Base-by-base conservation (phyloP, 2,888 invertebrate genomes). In the Leptinotarsa juncta region DNA sequence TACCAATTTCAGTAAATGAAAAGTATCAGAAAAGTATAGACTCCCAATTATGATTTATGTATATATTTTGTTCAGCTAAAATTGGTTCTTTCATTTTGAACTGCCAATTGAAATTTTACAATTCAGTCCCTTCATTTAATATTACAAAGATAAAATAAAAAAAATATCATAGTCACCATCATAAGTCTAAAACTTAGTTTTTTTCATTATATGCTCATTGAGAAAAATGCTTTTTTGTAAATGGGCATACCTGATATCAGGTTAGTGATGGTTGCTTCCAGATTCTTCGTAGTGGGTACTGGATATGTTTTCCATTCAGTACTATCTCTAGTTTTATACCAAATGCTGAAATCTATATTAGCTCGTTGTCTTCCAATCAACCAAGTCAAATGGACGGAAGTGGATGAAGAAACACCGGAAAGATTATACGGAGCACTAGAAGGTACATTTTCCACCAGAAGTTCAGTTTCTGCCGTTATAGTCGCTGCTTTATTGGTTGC, bases 361-460 rank as follows among this genome's bases (percentile, higher is more conserved):
- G 93, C 92, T 18, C 94, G 92, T 80, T 93, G 92, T 85, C 94
- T 93, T 67, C 95, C 96, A 57, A 96, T 95, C 79, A 93, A 90
- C 97, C 97, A 97, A 57, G 92, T 91, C 42, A 97, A 88, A 70
- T 94, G 94, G 65, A 97, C 93, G 70, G 94, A 92, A 81, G 91
- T 91, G 77, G 90, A 90, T 0, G 93, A 91, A 70, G 95, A 92
- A 77, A 92, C 92, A 26, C 95, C 96, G 26, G 93, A 92, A 62
- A 98, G 90, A 89, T 96, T 95, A 88, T 95, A 94, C 0, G 97
- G 97, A 18, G 97, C 96, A 83, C 96, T 93, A n/a, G 97, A 96
- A 42, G 96, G 94, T 69, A 94, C 93, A 86, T 95, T 96, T 89
- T 95, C 93, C 66, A 96, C 93, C 87, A 95, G 91, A 75, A 96